Percentiles rank a stretch among this genome's conserved stretches.
phyloP scores from a whole-genome alignment of 2,113 vertebrate species.

The Syngnathus scovelli region DNA sequence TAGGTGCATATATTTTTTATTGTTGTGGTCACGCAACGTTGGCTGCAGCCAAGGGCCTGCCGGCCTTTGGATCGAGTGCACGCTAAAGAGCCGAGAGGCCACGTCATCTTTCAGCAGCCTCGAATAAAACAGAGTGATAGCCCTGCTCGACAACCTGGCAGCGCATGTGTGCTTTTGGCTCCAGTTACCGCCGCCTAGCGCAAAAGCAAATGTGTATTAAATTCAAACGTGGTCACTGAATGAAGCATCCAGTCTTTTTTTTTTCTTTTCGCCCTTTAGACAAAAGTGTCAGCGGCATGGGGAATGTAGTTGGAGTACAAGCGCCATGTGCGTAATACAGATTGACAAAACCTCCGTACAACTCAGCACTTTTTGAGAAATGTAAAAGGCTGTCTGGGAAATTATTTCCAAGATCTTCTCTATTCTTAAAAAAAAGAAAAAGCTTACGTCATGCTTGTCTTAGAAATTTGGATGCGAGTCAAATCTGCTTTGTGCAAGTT shows the following conservation, averaged over 20 bases:
- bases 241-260: slow-evolving; percentile 7
- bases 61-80: slow-evolving; percentile 33
- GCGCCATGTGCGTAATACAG: slow-evolving; percentile 26
- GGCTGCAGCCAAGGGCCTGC: not conserved
- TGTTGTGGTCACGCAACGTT: not conserved
- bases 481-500: not conserved
- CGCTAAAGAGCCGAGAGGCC: slow-evolving; percentile 29
- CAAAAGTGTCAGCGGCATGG: slow-evolving; percentile 26
- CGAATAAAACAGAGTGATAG: slow-evolving; percentile 25
- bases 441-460: too few species aligned
- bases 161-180: not conserved
- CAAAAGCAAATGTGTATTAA: not conserved
- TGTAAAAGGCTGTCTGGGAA: too few species aligned
- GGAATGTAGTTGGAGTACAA: slow-evolving; percentile 40
- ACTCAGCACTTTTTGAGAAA: not conserved
- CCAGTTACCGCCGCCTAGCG: not conserved
- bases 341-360: slow-evolving; percentile 33
- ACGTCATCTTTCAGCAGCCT: slow-evolving; percentile 26
- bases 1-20: not conserved
- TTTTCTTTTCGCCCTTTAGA: not conserved
- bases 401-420: too few species aligned
- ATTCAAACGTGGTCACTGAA: not conserved
- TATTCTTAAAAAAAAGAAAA: too few species aligned
- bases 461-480: not conserved
- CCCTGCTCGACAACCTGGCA: not conserved